phyloP scores from a whole-genome alignment of 2,888 invertebrate genomes.

The Polietes domitor region DNA sequence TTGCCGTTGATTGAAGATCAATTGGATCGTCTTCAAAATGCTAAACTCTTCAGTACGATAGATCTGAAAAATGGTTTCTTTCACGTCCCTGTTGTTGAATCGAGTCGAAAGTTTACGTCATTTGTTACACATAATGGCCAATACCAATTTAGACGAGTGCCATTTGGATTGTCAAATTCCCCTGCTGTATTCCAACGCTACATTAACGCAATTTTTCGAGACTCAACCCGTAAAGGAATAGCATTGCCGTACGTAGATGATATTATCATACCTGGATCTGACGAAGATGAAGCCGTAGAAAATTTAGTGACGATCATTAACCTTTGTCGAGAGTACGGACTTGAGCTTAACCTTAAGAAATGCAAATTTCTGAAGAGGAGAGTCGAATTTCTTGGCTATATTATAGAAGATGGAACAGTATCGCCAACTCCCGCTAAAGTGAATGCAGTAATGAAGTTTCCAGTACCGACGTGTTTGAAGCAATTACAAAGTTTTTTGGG shows the following conservation, averaged over 20 bases:
- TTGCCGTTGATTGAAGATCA: too few species aligned
- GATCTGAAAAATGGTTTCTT: too few species aligned
- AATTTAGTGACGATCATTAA: slow-evolving; percentile 45
- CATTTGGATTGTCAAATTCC: slow-evolving; percentile 74
- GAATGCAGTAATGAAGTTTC: slow-evolving; percentile 42
- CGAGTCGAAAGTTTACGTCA: too few species aligned
- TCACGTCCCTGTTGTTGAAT: too few species aligned
- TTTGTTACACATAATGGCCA: too few species aligned
- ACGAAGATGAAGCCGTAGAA: slow-evolving; percentile 36
- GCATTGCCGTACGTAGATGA: slow-evolving; percentile 70
- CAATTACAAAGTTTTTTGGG: slow-evolving; percentile 50
- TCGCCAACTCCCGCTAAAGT: slow-evolving; percentile 37
- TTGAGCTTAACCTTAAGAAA: slow-evolving; percentile 57
- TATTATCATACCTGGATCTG: slow-evolving; percentile 64
- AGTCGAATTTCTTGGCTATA: slow-evolving; percentile 60
- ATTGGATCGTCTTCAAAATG: too few species aligned
- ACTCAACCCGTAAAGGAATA: slow-evolving; percentile 18
- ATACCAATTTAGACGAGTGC: slow-evolving; percentile 44
- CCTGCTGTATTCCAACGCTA: not conserved
- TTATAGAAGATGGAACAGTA: slow-evolving; percentile 60
- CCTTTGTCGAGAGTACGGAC: slow-evolving; percentile 30
- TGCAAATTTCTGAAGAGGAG: slow-evolving; percentile 37
- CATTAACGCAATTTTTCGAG: slow-evolving; percentile 62
- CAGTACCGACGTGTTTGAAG: slow-evolving; percentile 18
- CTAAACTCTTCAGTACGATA: too few species aligned